Evolutionary conservation across 2,113 vertebrate genomes (phyloP).

Genomic region (Aegithalos caudatus): DNA sequence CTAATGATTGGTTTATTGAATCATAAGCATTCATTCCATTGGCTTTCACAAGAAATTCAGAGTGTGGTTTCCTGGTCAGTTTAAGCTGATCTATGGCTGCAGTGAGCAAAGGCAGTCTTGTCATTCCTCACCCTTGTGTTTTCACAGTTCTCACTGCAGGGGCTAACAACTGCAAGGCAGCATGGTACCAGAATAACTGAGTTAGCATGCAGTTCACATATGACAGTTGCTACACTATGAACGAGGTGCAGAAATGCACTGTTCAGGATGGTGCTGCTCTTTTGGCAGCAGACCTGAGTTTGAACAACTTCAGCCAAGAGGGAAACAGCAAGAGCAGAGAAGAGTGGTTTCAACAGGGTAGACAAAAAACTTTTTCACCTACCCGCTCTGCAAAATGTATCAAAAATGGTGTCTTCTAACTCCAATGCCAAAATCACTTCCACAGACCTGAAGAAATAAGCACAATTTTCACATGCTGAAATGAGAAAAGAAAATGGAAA

Average conservation of each 20-base stretch:
- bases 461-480: background rate
- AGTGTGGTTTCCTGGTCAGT: background rate
- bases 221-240: background rate
- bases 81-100: background rate
- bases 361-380: background rate
- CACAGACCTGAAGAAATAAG: background rate
- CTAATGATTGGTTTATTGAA: background rate
- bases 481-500: background rate
- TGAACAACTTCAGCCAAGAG: background rate
- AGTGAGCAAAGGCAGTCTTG: background rate
- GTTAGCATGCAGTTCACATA: background rate
- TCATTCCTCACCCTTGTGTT: background rate
- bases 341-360: background rate
- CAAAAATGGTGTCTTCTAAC: background rate
- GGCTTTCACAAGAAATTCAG: background rate
- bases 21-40: background rate
- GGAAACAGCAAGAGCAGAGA: background rate
- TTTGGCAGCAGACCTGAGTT: background rate
- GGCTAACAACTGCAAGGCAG: background rate
- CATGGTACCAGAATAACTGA: background rate
- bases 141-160: background rate
- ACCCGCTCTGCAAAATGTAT: background rate
- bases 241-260: background rate
- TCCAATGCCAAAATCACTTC: rapidly evolving
- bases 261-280: background rate